Base-by-base conservation (phyloP, 2,888 invertebrate species). In the Drosophila imparisetae region DNA sequence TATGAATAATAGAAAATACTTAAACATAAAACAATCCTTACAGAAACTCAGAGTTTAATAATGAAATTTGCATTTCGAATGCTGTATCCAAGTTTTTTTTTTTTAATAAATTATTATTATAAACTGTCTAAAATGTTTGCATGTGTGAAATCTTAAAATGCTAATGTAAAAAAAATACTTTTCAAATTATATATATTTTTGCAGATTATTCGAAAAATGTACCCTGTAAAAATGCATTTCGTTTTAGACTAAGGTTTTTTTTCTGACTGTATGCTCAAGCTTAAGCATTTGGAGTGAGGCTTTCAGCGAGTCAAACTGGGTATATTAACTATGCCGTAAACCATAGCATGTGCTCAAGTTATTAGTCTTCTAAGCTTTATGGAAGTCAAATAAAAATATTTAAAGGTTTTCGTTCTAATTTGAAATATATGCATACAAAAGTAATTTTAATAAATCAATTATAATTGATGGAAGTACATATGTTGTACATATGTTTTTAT, bases 401-500 rank as follows among this genome's bases (percentile, higher is more conserved):
- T 2, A 13, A 45, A 45, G 13, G 2, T 0, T 15, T 24, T 45
- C 15, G 4, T 15, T 45, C 2, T 2, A 24, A 24, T 45, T 45
- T 24, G 4, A 45, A 45, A 8, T 13, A 2, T 15, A 45, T 21
- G 4, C 7, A 13, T 42, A 3, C 13, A 13, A 21, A 45, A 7
- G 7, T 0, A 2, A 45, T 13, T 8, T 1, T 10, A n/a, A 21
- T 10, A 45, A 45, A 45, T 21, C 6, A 13, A 40, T 10, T 40
- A n/a, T 10, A 10, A 40, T n/a, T n/a, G 0, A 1, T 4, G n/a
- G 4, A 40, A 40, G 10, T n/a, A 1, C 0, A n/a, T 40, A 1
- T 4, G 1, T 10, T 10, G 40, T 30, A 30, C 8, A 30, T 30
- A 30, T 2, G 30, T 30, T 30, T 30, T 30, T 30, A 30, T 30